A percentile compares a stretch with the other conserved stretches of the same genome.
These are phyloP conservation scores for Cyrtonyx montezumae DNA, from an alignment of 2,113 vertebrate genomes.

Conservation along the genomic window DNA sequence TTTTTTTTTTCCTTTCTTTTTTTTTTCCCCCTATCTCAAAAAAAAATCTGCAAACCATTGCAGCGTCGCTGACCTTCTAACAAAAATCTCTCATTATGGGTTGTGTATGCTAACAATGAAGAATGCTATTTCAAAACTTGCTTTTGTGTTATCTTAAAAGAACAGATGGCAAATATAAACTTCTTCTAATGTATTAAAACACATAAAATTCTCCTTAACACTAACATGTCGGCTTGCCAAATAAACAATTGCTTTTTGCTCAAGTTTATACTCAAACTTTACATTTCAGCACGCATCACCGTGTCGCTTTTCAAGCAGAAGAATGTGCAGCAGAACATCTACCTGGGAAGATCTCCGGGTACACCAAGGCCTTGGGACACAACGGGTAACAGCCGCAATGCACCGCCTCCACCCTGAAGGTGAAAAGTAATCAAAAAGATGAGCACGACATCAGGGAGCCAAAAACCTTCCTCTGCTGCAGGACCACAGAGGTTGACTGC, in stretches of 20 bases:
- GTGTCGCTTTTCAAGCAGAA: slow-evolving; percentile 15
- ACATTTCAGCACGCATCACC: slow-evolving; percentile 52
- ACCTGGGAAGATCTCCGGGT: slow-evolving; percentile 97
- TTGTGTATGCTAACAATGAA: slow-evolving; percentile 86
- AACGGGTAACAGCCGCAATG: slow-evolving; percentile 93
- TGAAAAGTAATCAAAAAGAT: slow-evolving; percentile 40
- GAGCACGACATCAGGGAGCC: slow-evolving; percentile 29
- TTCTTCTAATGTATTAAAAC: slow-evolving; percentile 88
- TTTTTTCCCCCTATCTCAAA: slow-evolving; percentile 32
- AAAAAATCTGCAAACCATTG: slow-evolving; percentile 78
- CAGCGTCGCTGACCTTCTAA: slow-evolving; percentile 77
- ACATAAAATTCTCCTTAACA: slow-evolving; percentile 86
- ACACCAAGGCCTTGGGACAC: slow-evolving; percentile 92
- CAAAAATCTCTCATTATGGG: slow-evolving; percentile 77
- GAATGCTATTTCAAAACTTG: slow-evolving; percentile 87
- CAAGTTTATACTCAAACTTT: slow-evolving; percentile 81
- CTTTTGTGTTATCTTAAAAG: slow-evolving; percentile 88
- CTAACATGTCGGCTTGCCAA: slow-evolving; percentile 86
- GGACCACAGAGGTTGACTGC: slow-evolving; percentile 49
- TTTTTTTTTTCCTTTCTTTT: slow-evolving; percentile 16
- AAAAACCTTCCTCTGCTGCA: slow-evolving; percentile 40
- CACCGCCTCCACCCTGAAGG: slow-evolving; percentile 91
- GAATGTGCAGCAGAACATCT: slow-evolving; percentile 30
- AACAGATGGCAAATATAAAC: slow-evolving; percentile 90
- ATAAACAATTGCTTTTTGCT: slow-evolving; percentile 86